phyloP scores from a whole-genome alignment of 2,113 vertebrate species.

The Corythornis madagascariensis region DNA sequence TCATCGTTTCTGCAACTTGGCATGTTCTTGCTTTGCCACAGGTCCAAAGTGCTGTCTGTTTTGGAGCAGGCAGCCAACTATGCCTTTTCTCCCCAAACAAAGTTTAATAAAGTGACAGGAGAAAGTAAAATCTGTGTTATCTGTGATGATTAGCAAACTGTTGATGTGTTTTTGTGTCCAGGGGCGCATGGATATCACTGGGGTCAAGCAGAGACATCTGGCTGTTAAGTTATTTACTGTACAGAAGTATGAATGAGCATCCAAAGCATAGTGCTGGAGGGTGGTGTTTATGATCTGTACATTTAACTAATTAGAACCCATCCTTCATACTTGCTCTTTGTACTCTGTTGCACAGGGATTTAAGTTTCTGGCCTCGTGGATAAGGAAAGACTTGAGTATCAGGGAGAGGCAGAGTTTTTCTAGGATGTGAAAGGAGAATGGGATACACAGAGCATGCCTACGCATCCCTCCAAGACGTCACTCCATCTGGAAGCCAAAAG shows the following conservation, averaged over 20 bases:
- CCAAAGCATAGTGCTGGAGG: not conserved
- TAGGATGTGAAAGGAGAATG: conserved; percentile 36
- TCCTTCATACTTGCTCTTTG: not conserved
- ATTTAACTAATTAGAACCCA: conserved; percentile 27
- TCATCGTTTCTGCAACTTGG: not conserved
- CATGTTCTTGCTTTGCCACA: not conserved
- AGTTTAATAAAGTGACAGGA: not conserved
- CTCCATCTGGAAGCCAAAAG: conserved; percentile 58
- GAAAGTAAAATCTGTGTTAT: not conserved
- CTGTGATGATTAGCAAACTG: not conserved
- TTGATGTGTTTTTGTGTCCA: not conserved
- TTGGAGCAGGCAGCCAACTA: not conserved
- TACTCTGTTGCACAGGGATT: not conserved
- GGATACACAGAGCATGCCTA: conserved; percentile 27
- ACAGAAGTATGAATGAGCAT: not conserved
- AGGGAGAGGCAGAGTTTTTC: conserved; percentile 42
- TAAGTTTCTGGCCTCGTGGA: not conserved
- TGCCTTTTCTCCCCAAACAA: rapidly evolving
- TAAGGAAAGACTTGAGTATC: conserved; percentile 34
- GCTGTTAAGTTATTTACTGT: not conserved
- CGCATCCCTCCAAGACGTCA: conserved; percentile 56
- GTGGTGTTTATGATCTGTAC: not conserved
- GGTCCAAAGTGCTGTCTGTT: not conserved
- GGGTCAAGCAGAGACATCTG: not conserved
- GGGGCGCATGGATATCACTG: not conserved